Conservation (phyloP, 1,140 invertebrate genomes). For the Lepidotrigona ventralis region DNA sequence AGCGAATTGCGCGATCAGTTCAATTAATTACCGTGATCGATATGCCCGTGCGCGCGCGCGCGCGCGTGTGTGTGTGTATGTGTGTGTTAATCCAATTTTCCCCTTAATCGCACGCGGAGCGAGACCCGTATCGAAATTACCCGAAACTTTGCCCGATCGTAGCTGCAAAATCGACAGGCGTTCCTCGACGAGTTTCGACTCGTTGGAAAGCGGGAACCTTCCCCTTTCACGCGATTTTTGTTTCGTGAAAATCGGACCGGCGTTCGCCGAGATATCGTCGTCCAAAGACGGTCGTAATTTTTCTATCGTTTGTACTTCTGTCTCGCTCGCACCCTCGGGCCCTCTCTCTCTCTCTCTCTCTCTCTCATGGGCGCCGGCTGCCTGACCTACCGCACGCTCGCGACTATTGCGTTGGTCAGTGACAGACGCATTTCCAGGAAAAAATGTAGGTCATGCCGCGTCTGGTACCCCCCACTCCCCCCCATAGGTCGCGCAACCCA, state of each 20-base stretch:
- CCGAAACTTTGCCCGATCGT: not conserved
- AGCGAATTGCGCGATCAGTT: no score
- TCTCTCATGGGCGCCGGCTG: no score
- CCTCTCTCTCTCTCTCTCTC: no score
- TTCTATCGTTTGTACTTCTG: not conserved
- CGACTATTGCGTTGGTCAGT: not conserved
- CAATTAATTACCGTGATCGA: not conserved
- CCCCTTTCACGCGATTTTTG: not conserved
- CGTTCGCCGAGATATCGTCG: not conserved
- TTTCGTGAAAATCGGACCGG: not conserved
- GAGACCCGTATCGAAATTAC: not conserved
- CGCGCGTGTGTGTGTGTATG: no score
- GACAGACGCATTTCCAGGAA: not conserved
- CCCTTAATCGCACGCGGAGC: not conserved
- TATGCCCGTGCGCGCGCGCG: not conserved
- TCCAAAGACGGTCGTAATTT: not conserved
- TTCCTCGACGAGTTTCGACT: not conserved
- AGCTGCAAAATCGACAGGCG: not conserved
- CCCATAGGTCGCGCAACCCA: no score
- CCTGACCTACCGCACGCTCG: not conserved
- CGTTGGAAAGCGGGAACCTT: not conserved
- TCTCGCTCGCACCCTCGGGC: not conserved
- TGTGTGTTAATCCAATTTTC: not conserved
- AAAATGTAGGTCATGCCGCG: not conserved
- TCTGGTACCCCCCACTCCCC: no score